Base-by-base conservation (phyloP, 2,888 invertebrate genomes). In the Tromatobia lineatoria region DNA sequence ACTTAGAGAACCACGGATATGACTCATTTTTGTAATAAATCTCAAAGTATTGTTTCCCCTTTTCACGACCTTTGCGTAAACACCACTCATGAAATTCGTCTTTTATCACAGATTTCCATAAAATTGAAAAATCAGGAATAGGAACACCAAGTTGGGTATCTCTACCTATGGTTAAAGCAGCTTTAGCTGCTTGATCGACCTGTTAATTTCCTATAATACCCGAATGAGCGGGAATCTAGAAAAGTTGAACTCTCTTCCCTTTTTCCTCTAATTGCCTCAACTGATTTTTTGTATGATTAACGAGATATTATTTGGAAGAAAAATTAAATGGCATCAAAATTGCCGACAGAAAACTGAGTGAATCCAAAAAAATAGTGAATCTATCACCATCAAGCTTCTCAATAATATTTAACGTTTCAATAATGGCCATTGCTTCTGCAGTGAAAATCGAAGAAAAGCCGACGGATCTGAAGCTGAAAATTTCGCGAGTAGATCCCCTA, bases 171-270 rank as follows among this genome's bases (percentile, higher is more conserved):
- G n/a, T 10, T 15, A 42, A 1, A 3, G 83, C 80, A 1, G 47
- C 29, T 52, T 79, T 83, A 0, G 85, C 86, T 2, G 15, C 50
- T 4, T 11, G 1, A 59, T 87, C 87, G 0, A 74, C 88, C 0
- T 29, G 18, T 50, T 86, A 83, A 75, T 88, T 87, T 2, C 83
- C 84, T 1, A 2, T 10, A 3, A 88, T 82, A 10, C 85, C 85
- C 7, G 42, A 38, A 25, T 88, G 88, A 10, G 85, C 59, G 0
- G 85, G 86, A n/a, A 87, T 71, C 87, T 87, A 87, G 3, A 82
- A 70, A 8, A 87, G 52, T 25, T 67, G 52, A 11, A 86, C 57
- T 0, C 20, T 20, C 20, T 77, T 77, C 3, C 54, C n/a, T 0
- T 15, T 3, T 25, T 50, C 29, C 6, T 61, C 13, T 3, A 81